Conservation (phyloP, 2,113 vertebrate species). For the Nematolebias whitei region DNA sequence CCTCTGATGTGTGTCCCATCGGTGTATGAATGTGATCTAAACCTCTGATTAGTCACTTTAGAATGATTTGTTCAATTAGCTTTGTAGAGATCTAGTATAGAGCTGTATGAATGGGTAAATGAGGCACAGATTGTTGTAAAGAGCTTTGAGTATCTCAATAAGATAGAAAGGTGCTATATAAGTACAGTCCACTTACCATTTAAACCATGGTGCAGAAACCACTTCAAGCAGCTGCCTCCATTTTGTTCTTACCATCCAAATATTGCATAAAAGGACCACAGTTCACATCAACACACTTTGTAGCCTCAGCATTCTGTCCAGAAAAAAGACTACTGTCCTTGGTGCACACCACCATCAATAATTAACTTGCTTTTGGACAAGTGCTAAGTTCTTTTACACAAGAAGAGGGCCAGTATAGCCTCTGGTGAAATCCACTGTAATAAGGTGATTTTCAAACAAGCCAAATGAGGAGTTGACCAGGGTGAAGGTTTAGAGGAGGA, state of each 20-base stretch:
- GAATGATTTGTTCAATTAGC: too few relatives aligned
- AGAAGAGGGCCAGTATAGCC: slow-evolving; percentile 22
- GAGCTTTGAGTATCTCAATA: too few relatives aligned
- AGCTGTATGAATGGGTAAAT: too few relatives aligned
- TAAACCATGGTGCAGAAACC: slow-evolving; percentile 5
- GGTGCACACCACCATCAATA: slow-evolving; percentile 48
- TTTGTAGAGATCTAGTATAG: too few relatives aligned
- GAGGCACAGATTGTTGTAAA: too few relatives aligned
- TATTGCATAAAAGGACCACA: slow-evolving; percentile 1
- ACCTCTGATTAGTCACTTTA: too few relatives aligned
- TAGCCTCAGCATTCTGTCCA: slow-evolving; percentile 25
- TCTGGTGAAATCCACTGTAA: slow-evolving; percentile 24
- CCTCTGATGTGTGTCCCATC: too few relatives aligned
- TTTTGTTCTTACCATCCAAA: not conserved
- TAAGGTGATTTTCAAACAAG: slow-evolving; percentile 55
- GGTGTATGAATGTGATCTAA: too few relatives aligned
- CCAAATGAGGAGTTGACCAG: slow-evolving; percentile 42
- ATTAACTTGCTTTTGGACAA: slow-evolving; percentile 38
- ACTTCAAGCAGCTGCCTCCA: slow-evolving; percentile 1
- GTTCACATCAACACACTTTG: slow-evolving; percentile 17
- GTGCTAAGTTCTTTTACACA: slow-evolving; percentile 33
- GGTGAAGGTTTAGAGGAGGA: slow-evolving; percentile 58
- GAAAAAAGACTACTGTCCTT: slow-evolving; percentile 30
- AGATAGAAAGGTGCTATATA: too few relatives aligned
- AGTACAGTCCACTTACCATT: too few relatives aligned